phyloP scores from a whole-genome alignment of 2,888 invertebrate species.

The Bunonema sp. region DNA sequence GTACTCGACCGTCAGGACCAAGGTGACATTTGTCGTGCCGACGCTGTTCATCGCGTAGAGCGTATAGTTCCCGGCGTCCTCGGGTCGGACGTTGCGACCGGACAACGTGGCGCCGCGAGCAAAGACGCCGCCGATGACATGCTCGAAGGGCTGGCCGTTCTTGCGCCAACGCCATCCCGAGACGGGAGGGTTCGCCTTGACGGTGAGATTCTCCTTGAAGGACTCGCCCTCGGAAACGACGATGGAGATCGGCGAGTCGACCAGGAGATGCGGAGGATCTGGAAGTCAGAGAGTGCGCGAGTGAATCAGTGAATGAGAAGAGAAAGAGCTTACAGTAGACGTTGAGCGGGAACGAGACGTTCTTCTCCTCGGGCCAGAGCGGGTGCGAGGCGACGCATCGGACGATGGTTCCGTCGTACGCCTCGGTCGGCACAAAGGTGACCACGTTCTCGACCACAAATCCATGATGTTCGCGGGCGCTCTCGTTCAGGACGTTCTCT shows the following conservation, averaged over 20 bases:
- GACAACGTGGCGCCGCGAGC: constrained; percentile 18
- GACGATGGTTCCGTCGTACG: constrained; percentile 26
- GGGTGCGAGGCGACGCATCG: constrained; percentile 35
- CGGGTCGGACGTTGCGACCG: constrained; percentile 14
- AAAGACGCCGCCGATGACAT: constrained; percentile 23
- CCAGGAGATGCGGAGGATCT: constrained; percentile 32
- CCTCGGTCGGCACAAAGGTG: constrained; percentile 29
- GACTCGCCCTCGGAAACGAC: constrained; percentile 36
- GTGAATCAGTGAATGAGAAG: background rate
- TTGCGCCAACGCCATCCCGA: constrained; percentile 29
- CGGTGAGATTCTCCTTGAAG: constrained; percentile 34
- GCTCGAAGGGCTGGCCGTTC: constrained; percentile 30
- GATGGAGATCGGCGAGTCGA: constrained; percentile 29
- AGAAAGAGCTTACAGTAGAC: constrained; percentile 23
- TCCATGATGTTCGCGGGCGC: constrained; percentile 16
- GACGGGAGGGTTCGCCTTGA: constrained; percentile 35
- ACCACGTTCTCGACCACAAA: constrained; percentile 25
- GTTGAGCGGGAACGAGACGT: constrained; percentile 22
- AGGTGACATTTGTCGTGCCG: constrained; percentile 32
- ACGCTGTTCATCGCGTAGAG: constrained; percentile 30
- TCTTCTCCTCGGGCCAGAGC: constrained; percentile 23
- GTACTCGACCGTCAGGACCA: constrained; percentile 31
- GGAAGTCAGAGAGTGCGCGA: constrained; percentile 4
- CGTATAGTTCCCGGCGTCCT: constrained; percentile 33
- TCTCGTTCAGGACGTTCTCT: constrained; percentile 21